These are phyloP conservation scores for Luffia ferchaultella DNA, from an alignment of 2,888 invertebrate genomes.

Conservation along the genomic window DNA sequence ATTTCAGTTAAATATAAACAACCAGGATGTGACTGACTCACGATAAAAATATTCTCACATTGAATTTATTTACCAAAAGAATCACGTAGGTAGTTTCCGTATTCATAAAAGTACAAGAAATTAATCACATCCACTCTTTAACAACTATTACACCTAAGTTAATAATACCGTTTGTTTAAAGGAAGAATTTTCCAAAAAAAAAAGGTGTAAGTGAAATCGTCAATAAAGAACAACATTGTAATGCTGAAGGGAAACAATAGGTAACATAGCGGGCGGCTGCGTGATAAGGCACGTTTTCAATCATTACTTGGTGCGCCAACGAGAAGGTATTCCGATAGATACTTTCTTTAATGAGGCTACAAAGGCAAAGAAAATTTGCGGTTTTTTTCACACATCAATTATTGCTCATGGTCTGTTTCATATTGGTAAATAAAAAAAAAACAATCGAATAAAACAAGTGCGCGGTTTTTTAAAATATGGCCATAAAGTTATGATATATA, in stretches of 20 bases:
- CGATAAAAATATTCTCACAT: no score
- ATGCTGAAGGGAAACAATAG: neutral
- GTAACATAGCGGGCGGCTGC: conserved; percentile 10
- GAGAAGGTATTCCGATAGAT: neutral
- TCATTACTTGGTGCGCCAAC: conserved; percentile 26
- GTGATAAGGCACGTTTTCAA: conserved; percentile 65
- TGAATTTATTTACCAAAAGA: neutral
- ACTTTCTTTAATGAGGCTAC: neutral
- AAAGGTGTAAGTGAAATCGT: neutral
- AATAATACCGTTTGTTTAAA: neutral
- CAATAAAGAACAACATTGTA: neutral
- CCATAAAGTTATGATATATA: no score
- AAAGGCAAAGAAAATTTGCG: neutral
- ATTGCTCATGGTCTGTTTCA: no score
- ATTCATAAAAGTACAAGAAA: neutral
- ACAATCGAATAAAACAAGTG: no score
- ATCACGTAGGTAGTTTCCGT: neutral
- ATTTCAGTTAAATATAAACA: no score
- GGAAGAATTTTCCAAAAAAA: neutral
- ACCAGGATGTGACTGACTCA: no score
- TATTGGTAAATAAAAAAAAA: no score
- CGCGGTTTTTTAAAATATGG: no score
- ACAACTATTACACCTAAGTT: neutral
- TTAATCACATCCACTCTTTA: no score
- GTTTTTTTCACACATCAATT: no score